Evolutionary conservation across 2,888 invertebrate genomes (phyloP), one percentile per base, ranked within the genome.

Genomic region (Arge pagana): DNA sequence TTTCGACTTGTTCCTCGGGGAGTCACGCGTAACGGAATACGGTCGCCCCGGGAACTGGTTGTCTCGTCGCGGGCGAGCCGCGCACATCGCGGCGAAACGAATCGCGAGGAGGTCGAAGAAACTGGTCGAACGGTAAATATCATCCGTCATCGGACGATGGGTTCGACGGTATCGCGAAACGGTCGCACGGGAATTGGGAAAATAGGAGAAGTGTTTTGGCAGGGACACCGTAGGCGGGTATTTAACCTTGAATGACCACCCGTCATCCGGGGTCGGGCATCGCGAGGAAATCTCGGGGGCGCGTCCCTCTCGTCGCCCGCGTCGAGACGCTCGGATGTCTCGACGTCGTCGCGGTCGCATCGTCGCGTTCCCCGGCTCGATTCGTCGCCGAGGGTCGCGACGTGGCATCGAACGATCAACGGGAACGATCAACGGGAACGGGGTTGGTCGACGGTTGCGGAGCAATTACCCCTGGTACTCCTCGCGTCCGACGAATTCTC

Each of bases 171-270:
- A 7, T 7, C n/a, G n/a, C n/a, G n/a, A n/a, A n/a, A n/a, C 16
- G 21, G 15, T 16, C 30, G 31, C 42, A 30, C 30, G 16, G 42
- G 30, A 21, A 11, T 15, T 15, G 21, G 16, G 42, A 8, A 18
- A 13, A 26, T 28, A 26, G 16, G 23, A 11, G 33, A 11, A 45
- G 59, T 72, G 70, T 72, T 72, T 72, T 71, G 71, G 70, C 70
- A 70, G 54, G 53, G 56, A 57, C 66, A 55, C 64, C 59, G 66
- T 66, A 63, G 71, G 67, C 66, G 66, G 65, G 61, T 66, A 45
- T 61, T 56, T 61, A 60, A 55, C 60, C 66, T 56, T 67, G 61
- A 70, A 70, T 69, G 50, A 61, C 57, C 62, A 60, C 60, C 59
- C 59, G 60, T 66, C 61, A 68, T 61, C 60, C 52, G 59, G 53